Evolutionary conservation across 2,797 vertebrate species (phyloP), one percentile per base, ranked within the genome.

Genomic region (Oreortyx pictus): DNA sequence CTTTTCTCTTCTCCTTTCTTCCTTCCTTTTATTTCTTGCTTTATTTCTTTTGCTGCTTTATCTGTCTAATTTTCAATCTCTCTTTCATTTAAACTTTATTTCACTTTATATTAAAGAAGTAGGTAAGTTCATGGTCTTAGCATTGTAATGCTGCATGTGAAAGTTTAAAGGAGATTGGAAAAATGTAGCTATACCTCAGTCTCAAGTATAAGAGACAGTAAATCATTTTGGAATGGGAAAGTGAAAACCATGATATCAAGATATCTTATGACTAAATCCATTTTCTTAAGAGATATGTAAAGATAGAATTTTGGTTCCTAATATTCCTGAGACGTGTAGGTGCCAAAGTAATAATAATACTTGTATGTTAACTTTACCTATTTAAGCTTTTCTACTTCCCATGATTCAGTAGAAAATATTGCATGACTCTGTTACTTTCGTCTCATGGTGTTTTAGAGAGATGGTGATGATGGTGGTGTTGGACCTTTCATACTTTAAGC

Each of bases 1-100:
- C 14, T 8, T 8, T 9, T 5, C 4, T 11, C 33, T 49, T 33
- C 17, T 41, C 0, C 2, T 24, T 56, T 15, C 20, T 6, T 64
- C 27, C 24, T 5, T 39, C 2, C 20, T 20, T 15, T 27, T 3
- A 7, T 46, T 31, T 1, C 3, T 11, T 35, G 37, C 3, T 14
- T 8, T 8, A 12, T 7, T 16, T 39, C 2, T 12, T 5, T 0
- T 2, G 17, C 10, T 11, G 8, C 14, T 6, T 54, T 24, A 11
- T 27, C 10, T 3, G 22, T 14, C 6, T 54, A 9, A 19, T 54
- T 54, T 17, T n/a, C 22, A 56, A 29, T 17, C 24, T 35, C 64
- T 54, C 6, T 67, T 29, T 43, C 44, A 52, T 19, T 33, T 25
- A 46, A 14, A 1, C 47, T 46, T 18, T 27, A 17, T 61, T 66